These are phyloP conservation scores for Triops longicaudatus DNA, from an alignment of 1,140 invertebrate species.

Conservation along the genomic window DNA sequence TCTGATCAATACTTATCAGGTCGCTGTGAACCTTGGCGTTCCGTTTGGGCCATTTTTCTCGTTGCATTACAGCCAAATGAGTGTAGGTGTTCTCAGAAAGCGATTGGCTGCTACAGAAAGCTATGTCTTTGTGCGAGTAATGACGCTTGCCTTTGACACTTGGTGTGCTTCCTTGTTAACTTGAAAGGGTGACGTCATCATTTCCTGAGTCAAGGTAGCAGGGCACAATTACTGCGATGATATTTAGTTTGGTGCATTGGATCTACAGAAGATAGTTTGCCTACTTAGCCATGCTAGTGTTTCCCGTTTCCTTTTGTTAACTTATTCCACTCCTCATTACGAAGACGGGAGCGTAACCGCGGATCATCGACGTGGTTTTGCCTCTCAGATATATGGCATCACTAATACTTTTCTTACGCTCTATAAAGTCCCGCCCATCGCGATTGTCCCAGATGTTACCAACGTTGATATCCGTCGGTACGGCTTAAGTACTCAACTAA, in stretches of 20 bases:
- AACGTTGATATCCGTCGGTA: background rate
- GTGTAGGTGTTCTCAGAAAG: background rate
- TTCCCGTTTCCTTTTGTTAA: background rate
- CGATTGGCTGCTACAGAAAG: background rate
- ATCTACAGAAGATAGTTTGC: background rate
- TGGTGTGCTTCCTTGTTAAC: background rate
- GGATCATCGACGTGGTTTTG: background rate
- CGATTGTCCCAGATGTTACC: background rate
- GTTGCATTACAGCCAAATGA: too few species aligned
- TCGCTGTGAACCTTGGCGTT: background rate
- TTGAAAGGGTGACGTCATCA: background rate
- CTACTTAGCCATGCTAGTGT: background rate
- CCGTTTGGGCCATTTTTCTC: background rate
- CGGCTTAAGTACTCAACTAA: background rate
- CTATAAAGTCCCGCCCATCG: background rate
- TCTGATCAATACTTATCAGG: constrained; percentile 13
- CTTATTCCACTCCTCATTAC: background rate
- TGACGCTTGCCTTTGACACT: background rate
- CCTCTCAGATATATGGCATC: background rate
- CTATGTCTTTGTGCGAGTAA: background rate
- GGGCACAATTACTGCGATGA: background rate
- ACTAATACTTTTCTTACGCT: background rate
- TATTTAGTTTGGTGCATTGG: background rate
- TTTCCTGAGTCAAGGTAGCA: background rate
- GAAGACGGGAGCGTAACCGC: background rate